Evolutionary conservation across 2,888 invertebrate genomes (phyloP).

Genomic region (Leucophenga maculata): DNA sequence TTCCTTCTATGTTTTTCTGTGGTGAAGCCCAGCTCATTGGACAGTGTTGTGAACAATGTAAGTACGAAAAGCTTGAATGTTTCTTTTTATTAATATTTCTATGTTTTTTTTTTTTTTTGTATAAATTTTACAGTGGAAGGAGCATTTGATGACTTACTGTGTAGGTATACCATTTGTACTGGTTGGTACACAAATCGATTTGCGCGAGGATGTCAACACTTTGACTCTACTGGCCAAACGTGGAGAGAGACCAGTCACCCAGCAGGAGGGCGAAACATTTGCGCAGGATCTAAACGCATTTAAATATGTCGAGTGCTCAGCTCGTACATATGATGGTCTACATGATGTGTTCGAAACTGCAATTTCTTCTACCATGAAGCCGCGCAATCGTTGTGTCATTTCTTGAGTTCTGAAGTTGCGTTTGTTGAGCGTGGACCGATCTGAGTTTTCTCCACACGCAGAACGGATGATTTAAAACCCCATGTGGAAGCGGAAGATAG

Average conservation of each 20-base stretch:
- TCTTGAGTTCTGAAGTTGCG: no score
- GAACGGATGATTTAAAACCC: no score
- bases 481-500: no score
- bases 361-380: conserved; percentile 97
- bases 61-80: no score
- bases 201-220: conserved; percentile 96
- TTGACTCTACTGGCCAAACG: conserved; percentile 98
- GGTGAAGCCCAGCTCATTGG: conserved; percentile 98
- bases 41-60: conserved; percentile 98
- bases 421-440: no score
- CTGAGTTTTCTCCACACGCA: no score
- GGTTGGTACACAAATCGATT: conserved; percentile 98
- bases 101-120: no score
- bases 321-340: conserved; percentile 97
- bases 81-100: conserved; percentile 61
- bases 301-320: conserved; percentile 99
- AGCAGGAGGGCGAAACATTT: conserved; percentile 96
- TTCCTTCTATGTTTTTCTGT: conserved; percentile 99
- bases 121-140: conserved; percentile 88
- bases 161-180: conserved; percentile 97
- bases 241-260: conserved; percentile 97
- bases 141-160: conserved; percentile 99
- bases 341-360: conserved; percentile 99
- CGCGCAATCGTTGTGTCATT: conserved; percentile 77
- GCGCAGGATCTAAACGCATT: conserved; percentile 98